Evolutionary conservation across 2,888 invertebrate species (phyloP), one percentile per base, ranked within the genome.

Genomic region (Mythimna vitellina): DNA sequence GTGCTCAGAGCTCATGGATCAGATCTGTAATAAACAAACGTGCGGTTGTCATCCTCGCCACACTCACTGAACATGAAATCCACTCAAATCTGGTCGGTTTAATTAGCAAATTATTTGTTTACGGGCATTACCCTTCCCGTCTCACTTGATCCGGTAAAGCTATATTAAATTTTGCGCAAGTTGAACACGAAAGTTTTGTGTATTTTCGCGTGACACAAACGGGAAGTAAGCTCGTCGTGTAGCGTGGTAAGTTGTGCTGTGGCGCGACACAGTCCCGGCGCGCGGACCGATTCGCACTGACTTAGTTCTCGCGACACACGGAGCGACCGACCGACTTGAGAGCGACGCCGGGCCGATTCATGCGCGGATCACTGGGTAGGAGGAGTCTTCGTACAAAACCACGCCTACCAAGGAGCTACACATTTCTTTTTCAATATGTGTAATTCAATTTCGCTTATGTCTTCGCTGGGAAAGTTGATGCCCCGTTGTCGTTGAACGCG

Each of bases 371-470:
- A 89, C 91, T 89, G 88, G 85, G 95, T 92, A 94, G 96, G 96
- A 94, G 96, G 95, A 94, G 95, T 92, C 93, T 93, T 93, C 80
- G 64, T 71, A 83, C 88, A 86, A 93, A 94, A 93, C 95, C 96
- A 95, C 96, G 96, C 96, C 96, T 94, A 95, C 96, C 92, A 95
- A 96, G 96, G 90, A 95, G 95, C 95, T 95, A 93, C 96, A 96
- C 96, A 95, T 96, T 96, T 96, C 96, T 96, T 96, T 96, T 96
- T 96, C 96, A 96, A 96, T 96, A 96, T 95, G 95, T 96, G 96
- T 96, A 96, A 96, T 96, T 96, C 96, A 96, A 96, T 96, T 96
- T 96, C 95, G 95, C 95, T 96, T 96, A 96, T 96, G 96, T 96
- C 96, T 96, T 96, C 95, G 96, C 96, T 95, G 95, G 95, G 95